These are phyloP conservation scores for Amphiprion percula DNA, from an alignment of 2,113 vertebrate species.

Conservation along the genomic window DNA sequence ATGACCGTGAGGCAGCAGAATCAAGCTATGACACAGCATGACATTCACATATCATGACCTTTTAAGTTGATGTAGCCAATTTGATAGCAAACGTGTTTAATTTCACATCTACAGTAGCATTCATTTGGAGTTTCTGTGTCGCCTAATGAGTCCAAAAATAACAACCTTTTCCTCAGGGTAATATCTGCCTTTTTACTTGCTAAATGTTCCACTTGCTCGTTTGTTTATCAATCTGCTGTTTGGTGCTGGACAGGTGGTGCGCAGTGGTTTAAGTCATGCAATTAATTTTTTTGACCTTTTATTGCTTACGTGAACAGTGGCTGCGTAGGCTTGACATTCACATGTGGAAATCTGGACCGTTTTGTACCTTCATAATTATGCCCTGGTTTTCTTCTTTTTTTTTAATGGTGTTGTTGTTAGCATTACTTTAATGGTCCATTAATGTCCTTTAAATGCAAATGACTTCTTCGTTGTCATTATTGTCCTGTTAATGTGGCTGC, in stretches of 20 bases:
- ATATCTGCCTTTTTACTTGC: background rate
- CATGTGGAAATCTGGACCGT: background rate
- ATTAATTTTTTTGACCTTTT: background rate
- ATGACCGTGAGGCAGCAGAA: too few relatives aligned
- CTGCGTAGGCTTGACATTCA: background rate
- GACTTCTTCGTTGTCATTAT: background rate
- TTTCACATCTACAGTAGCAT: background rate
- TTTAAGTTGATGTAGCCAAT: too few relatives aligned
- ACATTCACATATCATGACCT: too few relatives aligned
- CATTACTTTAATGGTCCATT: background rate
- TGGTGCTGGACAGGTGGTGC: too few relatives aligned
- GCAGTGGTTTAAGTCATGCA: background rate
- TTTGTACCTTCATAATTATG: background rate
- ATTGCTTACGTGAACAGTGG: background rate
- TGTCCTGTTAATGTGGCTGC: background rate
- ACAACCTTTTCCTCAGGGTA: too few relatives aligned
- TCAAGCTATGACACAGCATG: too few relatives aligned
- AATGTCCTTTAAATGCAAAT: background rate
- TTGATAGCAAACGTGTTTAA: too few relatives aligned
- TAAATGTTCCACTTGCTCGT: background rate
- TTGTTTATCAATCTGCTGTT: too few relatives aligned
- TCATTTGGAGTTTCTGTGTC: background rate
- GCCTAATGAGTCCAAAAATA: background rate
- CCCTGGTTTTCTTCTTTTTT: background rate
- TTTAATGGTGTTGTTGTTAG: background rate